These are phyloP conservation scores for Julus scanicus DNA, from an alignment of 2,888 invertebrate species.

Conservation along the genomic window DNA sequence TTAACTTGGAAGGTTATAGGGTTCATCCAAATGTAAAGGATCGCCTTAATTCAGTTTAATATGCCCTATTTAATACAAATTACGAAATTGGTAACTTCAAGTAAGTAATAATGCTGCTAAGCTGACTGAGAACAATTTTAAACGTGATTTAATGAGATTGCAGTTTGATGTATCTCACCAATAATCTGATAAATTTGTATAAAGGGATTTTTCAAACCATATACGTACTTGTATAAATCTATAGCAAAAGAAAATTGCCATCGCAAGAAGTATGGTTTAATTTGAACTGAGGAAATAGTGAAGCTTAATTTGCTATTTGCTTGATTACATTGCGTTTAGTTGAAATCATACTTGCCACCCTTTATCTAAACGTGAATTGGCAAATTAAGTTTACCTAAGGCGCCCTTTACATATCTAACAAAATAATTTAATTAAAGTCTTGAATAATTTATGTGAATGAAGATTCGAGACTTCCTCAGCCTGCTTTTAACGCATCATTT, in stretches of 20 bases:
- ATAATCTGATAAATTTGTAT: background rate
- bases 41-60: too few species aligned
- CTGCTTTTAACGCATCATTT: background rate
- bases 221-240: background rate
- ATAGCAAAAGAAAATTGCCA: background rate
- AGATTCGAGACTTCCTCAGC: background rate
- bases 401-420: background rate
- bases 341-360: background rate
- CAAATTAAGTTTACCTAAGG: constrained; percentile 13
- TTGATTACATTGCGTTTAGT: background rate
- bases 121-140: too few species aligned
- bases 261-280: background rate
- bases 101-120: too few species aligned
- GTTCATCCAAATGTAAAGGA: too few species aligned
- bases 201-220: background rate
- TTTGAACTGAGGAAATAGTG: background rate
- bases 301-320: background rate
- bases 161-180: background rate
- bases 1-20: background rate
- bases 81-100: too few species aligned
- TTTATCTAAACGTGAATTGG: background rate
- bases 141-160: too few species aligned
- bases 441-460: constrained; percentile 26
- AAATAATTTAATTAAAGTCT: background rate
- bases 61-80: too few species aligned